A percentile compares a stretch with the other conserved stretches of the same genome.
Evolutionary conservation across 2,888 invertebrate genomes (phyloP).

Genomic region (Axea sp.): DNA sequence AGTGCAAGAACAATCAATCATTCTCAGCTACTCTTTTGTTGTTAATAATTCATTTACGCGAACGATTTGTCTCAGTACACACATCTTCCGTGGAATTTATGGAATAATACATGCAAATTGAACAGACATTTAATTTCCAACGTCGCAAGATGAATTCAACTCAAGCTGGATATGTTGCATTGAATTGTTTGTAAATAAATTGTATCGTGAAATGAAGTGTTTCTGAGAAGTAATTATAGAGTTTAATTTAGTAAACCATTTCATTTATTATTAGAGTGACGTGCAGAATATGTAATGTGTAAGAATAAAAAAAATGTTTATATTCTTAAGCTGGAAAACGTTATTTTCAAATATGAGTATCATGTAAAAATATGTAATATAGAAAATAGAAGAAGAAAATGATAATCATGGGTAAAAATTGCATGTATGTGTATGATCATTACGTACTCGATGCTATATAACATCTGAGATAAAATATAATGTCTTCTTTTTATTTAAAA

Average conservation of each 20-base stretch:
- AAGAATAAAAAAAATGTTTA: not conserved
- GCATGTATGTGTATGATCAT: slow-evolving; percentile 2
- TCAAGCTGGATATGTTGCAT: not conserved
- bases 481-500: too few relatives aligned
- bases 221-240: slow-evolving; percentile 31
- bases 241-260: slow-evolving; percentile 21
- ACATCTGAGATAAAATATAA: too few relatives aligned
- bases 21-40: slow-evolving; percentile 24
- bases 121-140: slow-evolving; percentile 11
- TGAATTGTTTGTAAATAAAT: slow-evolving; percentile 42
- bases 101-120: slow-evolving; percentile 36
- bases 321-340: not conserved
- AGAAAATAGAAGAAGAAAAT: slow-evolving; percentile 8
- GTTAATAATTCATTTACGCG: slow-evolving; percentile 7
- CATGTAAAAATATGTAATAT: not conserved
- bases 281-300: slow-evolving; percentile 7
- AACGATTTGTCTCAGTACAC: slow-evolving; percentile 19
- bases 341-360: not conserved
- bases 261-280: slow-evolving; percentile 10
- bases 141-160: slow-evolving; percentile 6
- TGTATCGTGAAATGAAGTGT: slow-evolving; percentile 14
- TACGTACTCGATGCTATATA: too few relatives aligned
- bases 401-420: slow-evolving; percentile 26
- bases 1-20: slow-evolving; percentile 20
- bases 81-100: slow-evolving; percentile 8